Percentiles rank a stretch among this genome's conserved stretches.
phyloP scores from a whole-genome alignment of 2,113 vertebrate genomes.

The Isichthys henryi region DNA sequence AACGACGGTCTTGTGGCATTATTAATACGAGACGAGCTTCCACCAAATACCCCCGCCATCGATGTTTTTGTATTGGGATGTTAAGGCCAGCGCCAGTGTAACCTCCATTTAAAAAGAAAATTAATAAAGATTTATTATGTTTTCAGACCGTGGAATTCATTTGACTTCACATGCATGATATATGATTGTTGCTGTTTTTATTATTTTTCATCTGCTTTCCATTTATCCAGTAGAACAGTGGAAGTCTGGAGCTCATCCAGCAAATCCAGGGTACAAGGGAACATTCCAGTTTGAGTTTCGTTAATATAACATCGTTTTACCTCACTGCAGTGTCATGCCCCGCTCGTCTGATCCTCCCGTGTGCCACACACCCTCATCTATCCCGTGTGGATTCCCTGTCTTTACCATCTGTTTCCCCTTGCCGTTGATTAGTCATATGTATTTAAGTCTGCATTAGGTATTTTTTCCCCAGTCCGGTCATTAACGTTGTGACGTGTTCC shows the following conservation, averaged over 20 bases:
- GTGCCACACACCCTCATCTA: too few species aligned
- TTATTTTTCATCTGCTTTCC: background rate
- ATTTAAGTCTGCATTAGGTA: too few species aligned
- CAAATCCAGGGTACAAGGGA: background rate
- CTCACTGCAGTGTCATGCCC: background rate
- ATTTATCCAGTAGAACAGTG: background rate
- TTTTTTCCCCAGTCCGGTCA: too few species aligned
- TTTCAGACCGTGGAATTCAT: background rate
- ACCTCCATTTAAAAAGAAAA: background rate
- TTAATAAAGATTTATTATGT: constrained; percentile 22
- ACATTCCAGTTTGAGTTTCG: background rate
- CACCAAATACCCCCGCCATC: constrained; percentile 10
- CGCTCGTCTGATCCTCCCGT: too few species aligned
- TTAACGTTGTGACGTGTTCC: too few species aligned
- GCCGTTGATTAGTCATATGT: too few species aligned
- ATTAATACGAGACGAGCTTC: constrained; percentile 41
- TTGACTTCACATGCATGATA: background rate
- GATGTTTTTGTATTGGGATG: background rate
- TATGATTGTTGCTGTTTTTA: background rate
- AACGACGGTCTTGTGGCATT: constrained; percentile 46
- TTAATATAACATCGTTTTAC: background rate
- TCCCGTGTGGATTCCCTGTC: too few species aligned
- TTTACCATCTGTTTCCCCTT: too few species aligned
- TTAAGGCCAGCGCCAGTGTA: constrained; percentile 4
- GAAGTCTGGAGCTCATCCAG: background rate